Evolutionary conservation across 2,888 invertebrate species (phyloP), one percentile per base, ranked within the genome.

Genomic region (Marasmarcha lunaedactyla): DNA sequence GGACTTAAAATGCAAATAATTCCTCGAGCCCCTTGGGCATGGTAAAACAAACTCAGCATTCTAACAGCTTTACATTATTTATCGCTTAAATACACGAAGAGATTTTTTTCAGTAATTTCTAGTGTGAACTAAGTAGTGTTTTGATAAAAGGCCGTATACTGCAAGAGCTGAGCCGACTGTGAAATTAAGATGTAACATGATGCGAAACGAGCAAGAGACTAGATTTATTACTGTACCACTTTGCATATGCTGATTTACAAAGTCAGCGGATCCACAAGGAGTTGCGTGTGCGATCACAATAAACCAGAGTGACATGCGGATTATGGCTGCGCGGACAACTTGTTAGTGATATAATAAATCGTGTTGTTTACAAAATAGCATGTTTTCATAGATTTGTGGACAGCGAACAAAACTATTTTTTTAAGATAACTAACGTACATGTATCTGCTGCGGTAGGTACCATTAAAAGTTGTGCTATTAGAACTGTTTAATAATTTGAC

Each of bases 101-200:
- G 58, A 56, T 54, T 55, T 59, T n/a, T 65, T 69, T 68, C 14
- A 77, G 67, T 77, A 72, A 81, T 79, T 77, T 79, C 74, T 79
- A 73, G 71, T 67, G 71, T 78, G 79, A 81, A 79, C 74, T 63
- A 11, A 30, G 71, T 5, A 20, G 20, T 73, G 77, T 83, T 34
- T 83, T 83, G 79, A 83, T 83, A 83, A 79, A 79, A 79, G 72
- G 74, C 70, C 69, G 73, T 81, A 83, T 81, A 79, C 79, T 71
- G 72, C 79, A 73, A 77, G 77, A 79, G 76, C 76, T 77, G 76
- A 76, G 77, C 74, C 73, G 76, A 73, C 71, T 73, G 74, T 78
- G 79, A 84, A 84, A 84, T 84, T 84, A 84, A 84, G 84, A 84
- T 84, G 84, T 84, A 84, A 84, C 84, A 84, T 84, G 84, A 84